Conservation (phyloP, 2,797 vertebrate genomes). For the Rousettus madagascariensis region DNA sequence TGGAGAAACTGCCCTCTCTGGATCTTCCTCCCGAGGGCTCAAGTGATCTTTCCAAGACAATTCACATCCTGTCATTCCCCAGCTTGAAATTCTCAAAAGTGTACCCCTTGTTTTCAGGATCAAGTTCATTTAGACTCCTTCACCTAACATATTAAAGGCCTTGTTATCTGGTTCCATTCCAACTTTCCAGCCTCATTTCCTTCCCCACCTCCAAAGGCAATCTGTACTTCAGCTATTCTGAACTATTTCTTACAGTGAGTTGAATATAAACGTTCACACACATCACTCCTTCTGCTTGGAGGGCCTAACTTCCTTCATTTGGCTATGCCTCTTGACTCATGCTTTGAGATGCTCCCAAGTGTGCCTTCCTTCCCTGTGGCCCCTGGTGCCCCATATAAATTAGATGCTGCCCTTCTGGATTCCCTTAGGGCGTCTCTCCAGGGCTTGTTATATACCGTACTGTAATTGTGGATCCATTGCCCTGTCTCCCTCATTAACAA, state of each 20-base stretch:
- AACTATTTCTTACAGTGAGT: background rate
- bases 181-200: background rate
- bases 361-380: fast-evolving
- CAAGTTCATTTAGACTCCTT: conserved; percentile 36
- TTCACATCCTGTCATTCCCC: background rate
- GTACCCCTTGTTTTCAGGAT: background rate
- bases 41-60: background rate
- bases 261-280: background rate
- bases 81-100: conserved; percentile 16
- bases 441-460: background rate
- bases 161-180: background rate
- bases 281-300: background rate
- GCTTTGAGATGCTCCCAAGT: background rate
- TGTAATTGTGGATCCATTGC: background rate
- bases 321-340: background rate
- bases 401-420: background rate
- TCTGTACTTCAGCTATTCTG: background rate
- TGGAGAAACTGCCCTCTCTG: background rate
- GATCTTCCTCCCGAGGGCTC: background rate
- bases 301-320: background rate
- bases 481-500: background rate
- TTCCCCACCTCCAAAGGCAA: background rate
- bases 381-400: background rate
- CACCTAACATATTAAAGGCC: background rate
- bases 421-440: background rate